These are phyloP conservation scores for Drosophila pallidifrons DNA, from an alignment of 1,140 invertebrate genomes.

Conservation along the genomic window DNA sequence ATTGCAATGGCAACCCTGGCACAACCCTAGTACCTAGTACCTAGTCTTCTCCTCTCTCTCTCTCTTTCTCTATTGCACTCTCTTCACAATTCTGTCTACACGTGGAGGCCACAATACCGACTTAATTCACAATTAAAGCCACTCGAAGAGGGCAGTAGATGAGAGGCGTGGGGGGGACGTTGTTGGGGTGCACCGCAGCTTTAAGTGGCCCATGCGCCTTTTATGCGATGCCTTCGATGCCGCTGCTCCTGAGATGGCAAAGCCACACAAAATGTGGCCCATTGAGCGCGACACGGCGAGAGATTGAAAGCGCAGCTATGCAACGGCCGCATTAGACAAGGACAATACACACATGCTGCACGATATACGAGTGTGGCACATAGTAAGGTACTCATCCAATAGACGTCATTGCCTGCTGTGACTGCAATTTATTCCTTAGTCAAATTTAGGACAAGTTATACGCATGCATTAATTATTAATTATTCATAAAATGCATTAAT, in stretches of 20 bases:
- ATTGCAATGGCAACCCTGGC: slow-evolving; percentile 76
- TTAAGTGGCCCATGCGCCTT: slow-evolving; percentile 75
- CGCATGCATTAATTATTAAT: slow-evolving; percentile 30
- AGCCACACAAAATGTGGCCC: slow-evolving; percentile 42
- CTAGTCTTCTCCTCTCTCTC: not conserved
- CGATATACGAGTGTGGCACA: not conserved
- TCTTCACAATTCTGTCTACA: slow-evolving; percentile 37
- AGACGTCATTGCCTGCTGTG: slow-evolving; percentile 31
- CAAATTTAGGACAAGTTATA: slow-evolving; percentile 53
- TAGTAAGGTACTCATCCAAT: slow-evolving; percentile 26
- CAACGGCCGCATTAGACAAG: slow-evolving; percentile 68
- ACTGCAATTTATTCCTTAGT: slow-evolving; percentile 3
- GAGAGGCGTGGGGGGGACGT: not conserved
- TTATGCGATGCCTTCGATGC: slow-evolving; percentile 54
- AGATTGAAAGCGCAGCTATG: slow-evolving; percentile 35
- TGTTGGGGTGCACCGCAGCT: slow-evolving; percentile 19
- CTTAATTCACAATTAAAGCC: slow-evolving; percentile 85
- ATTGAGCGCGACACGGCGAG: slow-evolving; percentile 50
- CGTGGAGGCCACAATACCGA: slow-evolving; percentile 77
- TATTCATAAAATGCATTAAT: slow-evolving; percentile 17
- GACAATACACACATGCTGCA: slow-evolving; percentile 63
- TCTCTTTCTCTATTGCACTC: not conserved
- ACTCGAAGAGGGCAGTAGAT: slow-evolving; percentile 55
- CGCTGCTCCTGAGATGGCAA: slow-evolving; percentile 35
- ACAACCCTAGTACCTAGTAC: slow-evolving; percentile 3